A percentile compares a stretch with the other conserved stretches of the same genome.
phyloP scores from a whole-genome alignment of 2,888 invertebrate species.

The Megalurothrips usitatus region DNA sequence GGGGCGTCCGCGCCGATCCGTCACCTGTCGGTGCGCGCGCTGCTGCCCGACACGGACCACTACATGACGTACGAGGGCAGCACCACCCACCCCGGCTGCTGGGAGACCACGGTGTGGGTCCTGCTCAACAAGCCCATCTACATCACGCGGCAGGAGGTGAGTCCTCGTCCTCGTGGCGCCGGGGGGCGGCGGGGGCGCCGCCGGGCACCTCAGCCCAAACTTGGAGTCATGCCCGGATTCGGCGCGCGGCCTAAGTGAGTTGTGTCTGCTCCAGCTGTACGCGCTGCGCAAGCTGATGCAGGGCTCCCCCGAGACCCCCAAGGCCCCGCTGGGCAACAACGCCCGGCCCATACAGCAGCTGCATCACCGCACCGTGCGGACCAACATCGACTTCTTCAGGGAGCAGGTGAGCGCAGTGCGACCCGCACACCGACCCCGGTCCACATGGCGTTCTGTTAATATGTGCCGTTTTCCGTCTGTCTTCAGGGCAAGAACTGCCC shows the following conservation, averaged over 20 bases:
- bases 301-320: slow-evolving; percentile 77
- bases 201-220: background rate
- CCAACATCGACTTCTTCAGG: slow-evolving; percentile 84
- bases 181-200: background rate
- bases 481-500: slow-evolving; percentile 70
- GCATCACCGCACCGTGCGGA: slow-evolving; percentile 89
- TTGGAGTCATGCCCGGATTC: no score
- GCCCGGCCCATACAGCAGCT: slow-evolving; percentile 88
- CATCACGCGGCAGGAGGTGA: slow-evolving; percentile 92
- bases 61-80: slow-evolving; percentile 99
- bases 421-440: background rate
- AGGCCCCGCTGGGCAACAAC: slow-evolving; percentile 90
- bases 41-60: slow-evolving; percentile 86
- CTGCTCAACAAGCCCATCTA: slow-evolving; percentile 97
- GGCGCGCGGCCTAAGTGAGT: background rate
- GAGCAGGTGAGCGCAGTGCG: background rate
- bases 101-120: slow-evolving; percentile 99
- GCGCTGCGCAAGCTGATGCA: slow-evolving; percentile 83
- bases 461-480: slow-evolving; percentile 30
- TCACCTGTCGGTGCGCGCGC: slow-evolving; percentile 76
- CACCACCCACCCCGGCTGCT: slow-evolving; percentile 95
- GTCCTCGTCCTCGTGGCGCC: background rate
- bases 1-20: slow-evolving; percentile 80
- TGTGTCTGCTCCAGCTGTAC: slow-evolving; percentile 64
- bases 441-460: no score